phyloP scores from a whole-genome alignment of 1,140 invertebrate species.

The Uloborus diversus region DNA sequence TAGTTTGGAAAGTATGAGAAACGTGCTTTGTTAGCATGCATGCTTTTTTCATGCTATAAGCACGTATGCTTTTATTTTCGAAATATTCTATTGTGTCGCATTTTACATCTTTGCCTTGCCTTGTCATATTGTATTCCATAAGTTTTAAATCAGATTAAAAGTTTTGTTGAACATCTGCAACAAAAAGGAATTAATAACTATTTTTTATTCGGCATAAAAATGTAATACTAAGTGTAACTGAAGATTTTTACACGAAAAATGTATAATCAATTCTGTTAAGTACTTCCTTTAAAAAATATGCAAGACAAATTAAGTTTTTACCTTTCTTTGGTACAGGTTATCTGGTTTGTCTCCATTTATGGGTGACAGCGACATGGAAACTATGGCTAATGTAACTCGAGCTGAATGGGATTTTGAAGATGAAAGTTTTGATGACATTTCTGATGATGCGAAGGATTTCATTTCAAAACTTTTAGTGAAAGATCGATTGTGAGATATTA shows the following conservation, averaged over 20 bases:
- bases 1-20: no score
- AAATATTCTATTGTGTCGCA: no score
- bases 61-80: no score
- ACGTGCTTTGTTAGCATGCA: no score
- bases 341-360: constrained; percentile 97
- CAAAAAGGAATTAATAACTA: neutral
- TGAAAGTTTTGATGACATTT: constrained; percentile 90
- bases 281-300: neutral
- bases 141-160: neutral
- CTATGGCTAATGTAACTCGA: constrained; percentile 94
- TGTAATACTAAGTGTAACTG: neutral
- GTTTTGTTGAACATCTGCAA: neutral
- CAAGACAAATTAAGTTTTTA: neutral
- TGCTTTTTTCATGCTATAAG: no score
- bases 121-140: no score
- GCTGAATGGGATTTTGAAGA: constrained; percentile 95
- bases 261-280: neutral
- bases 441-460: constrained; percentile 91
- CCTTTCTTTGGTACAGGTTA: constrained; percentile 71
- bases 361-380: constrained; percentile 95
- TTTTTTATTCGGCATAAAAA: neutral
- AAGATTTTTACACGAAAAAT: neutral
- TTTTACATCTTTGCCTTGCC: no score
- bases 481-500: constrained; percentile 85
- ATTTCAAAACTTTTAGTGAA: constrained; percentile 86